Base-by-base conservation (phyloP, 2,888 invertebrate genomes). In the Erynnis tages region DNA sequence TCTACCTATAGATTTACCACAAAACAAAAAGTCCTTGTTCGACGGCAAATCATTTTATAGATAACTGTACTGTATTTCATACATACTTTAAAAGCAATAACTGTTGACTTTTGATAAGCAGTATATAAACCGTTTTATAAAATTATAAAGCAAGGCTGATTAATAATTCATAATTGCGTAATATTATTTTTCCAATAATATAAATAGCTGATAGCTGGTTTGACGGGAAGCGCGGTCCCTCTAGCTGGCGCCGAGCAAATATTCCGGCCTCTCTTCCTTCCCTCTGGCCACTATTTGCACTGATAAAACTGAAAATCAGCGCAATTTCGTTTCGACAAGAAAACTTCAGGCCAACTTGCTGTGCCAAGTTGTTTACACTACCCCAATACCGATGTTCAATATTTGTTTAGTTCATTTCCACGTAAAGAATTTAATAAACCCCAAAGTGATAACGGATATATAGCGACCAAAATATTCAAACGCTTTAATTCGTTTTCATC, bases 261-360 rank as follows among this genome's bases (percentile, higher is more conserved):
- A 71, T 67, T 64, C 63, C 62, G 62, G 55, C 56, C 61, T 41
- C 53, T 56, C 23, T 56, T 49, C 60, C 55, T 60, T 61, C 71
- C 73, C 71, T 73, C 69, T 71, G 66, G 71, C 63, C 53, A 53
- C 45, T 57, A 55, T 59, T 67, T 65, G 61, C 64, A 57, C 68
- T 62, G 71, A 73, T 75, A 74, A 61, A 69, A 64, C 64, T 61
- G 50, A 62, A 65, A 62, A 65, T 59, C 56, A 27, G 34, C 41
- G 17, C 27, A 10, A 41, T 34, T 40, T 40, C 30, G 32, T 40
- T 49, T 41, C 32, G 32, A 32, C 37, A 53, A 48, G 48, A 54
- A 54, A 54, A 49, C 32, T 49, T 48, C 14, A 6, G 19, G 19
- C 8, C 29, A 19, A 30, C 30, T 48, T 25, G 27, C 35, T 46